Evolutionary conservation across 2,113 vertebrate species (phyloP).

Genomic region (Anolis sagrei): DNA sequence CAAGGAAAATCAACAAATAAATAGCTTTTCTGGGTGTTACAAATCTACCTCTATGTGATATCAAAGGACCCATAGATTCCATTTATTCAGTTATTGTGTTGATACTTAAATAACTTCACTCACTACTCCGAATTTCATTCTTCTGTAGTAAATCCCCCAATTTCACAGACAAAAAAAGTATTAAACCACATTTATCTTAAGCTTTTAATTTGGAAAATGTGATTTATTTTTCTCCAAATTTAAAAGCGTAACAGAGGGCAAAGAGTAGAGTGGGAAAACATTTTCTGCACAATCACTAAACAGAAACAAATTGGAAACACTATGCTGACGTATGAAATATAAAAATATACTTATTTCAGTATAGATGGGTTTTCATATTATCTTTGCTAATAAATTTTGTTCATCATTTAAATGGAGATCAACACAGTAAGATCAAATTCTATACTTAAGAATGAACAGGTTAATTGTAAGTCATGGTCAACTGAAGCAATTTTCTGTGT

Average conservation of each 20-base stretch:
- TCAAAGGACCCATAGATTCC: slow-evolving; percentile 2
- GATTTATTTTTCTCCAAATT: slow-evolving; percentile 38
- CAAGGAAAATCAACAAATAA: slow-evolving; percentile 28
- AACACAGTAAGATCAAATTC: neutral
- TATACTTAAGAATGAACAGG: slow-evolving; percentile 29
- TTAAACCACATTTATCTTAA: slow-evolving; percentile 12
- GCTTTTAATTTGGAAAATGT: slow-evolving; percentile 37
- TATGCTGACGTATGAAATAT: slow-evolving; percentile 1
- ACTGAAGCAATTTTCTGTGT: slow-evolving; percentile 6
- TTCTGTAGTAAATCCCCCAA: slow-evolving; percentile 11
- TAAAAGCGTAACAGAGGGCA: slow-evolving; percentile 7
- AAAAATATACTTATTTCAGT: slow-evolving; percentile 23
- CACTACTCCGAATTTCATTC: neutral
- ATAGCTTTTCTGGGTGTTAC: slow-evolving; percentile 4
- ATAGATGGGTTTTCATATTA: slow-evolving; percentile 4
- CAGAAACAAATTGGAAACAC: neutral
- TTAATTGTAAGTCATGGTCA: slow-evolving; percentile 36
- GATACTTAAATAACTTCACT: slow-evolving; percentile 1
- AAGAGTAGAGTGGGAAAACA: slow-evolving; percentile 46
- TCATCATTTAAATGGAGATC: neutral
- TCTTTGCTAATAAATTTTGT: slow-evolving; percentile 34
- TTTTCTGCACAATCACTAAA: slow-evolving; percentile 43
- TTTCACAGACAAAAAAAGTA: slow-evolving; percentile 22
- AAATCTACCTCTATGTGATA: slow-evolving; percentile 15
- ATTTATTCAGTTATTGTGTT: slow-evolving; percentile 17